Percentiles rank a stretch among this genome's conserved stretches.
phyloP scores from a whole-genome alignment of 1,140 invertebrate species.

The Zaprionus africanus region DNA sequence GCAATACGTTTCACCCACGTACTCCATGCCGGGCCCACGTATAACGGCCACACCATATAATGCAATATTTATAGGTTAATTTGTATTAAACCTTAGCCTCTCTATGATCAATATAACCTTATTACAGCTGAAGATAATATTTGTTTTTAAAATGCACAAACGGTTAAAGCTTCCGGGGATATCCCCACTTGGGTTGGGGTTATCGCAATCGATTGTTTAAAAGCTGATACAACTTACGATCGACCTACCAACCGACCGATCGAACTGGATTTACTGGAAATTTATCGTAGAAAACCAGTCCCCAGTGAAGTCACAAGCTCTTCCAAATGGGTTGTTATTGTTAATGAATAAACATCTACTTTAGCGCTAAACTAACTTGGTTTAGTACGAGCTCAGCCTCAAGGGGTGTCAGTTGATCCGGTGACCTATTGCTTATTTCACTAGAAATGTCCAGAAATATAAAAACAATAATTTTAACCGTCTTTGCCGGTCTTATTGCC shows the following conservation, averaged over 20 bases:
- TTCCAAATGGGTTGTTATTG: conserved; percentile 2
- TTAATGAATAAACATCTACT: background rate
- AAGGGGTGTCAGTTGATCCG: conserved; percentile 7
- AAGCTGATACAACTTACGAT: conserved; percentile 6
- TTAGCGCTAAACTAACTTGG: background rate
- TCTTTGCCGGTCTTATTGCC: conserved; percentile 11
- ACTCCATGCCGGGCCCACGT: conserved; percentile 72
- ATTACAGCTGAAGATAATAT: conserved; percentile 1
- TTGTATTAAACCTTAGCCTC: background rate
- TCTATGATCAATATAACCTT: background rate
- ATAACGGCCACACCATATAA: conserved; percentile 72
- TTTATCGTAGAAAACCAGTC: conserved; percentile 47
- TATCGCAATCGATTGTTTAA: conserved; percentile 34
- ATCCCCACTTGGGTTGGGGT: conserved; percentile 20
- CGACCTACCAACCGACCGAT: background rate
- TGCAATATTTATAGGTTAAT: conserved; percentile 70
- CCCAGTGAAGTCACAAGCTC: conserved; percentile 19
- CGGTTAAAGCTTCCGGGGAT: conserved; percentile 11
- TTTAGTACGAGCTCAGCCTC: conserved; percentile 27
- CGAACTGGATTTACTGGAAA: conserved; percentile 53
- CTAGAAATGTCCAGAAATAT: conserved; percentile 30
- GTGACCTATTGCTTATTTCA: background rate
- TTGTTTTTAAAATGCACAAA: background rate
- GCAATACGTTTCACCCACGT: conserved; percentile 71
- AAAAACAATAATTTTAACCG: background rate